Evolutionary conservation across 2,888 invertebrate species (phyloP).

Genomic region (Lasioglossum oenotherae): DNA sequence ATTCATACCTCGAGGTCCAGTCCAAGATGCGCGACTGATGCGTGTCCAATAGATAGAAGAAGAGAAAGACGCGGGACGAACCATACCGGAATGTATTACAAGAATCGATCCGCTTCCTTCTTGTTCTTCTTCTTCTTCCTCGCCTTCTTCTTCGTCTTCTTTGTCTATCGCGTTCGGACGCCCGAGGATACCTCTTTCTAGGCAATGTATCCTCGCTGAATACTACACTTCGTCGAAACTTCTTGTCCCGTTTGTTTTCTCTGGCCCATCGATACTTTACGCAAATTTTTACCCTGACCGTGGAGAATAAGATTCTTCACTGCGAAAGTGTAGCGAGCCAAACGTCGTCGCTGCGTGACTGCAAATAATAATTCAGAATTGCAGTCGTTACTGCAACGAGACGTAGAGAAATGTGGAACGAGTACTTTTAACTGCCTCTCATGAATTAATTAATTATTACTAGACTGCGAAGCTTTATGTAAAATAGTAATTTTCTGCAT

Average conservation of each 20-base stretch:
- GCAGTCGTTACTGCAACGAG: not conserved
- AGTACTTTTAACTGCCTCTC: not conserved
- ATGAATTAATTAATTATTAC: not conserved
- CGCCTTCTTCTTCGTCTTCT: not conserved
- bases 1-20: conserved; percentile 72
- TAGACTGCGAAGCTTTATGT: not conserved
- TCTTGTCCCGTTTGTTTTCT: conserved; percentile 52
- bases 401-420: not conserved
- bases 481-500: not conserved
- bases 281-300: conserved; percentile 59
- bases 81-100: conserved; percentile 69
- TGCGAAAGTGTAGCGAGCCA: not conserved
- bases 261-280: conserved; percentile 46
- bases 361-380: not conserved
- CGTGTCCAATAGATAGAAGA: conserved; percentile 73
- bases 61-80: conserved; percentile 61
- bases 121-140: conserved; percentile 37
- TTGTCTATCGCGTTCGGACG: conserved; percentile 21
- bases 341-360: not conserved
- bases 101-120: conserved; percentile 73
- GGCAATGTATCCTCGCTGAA: conserved; percentile 58
- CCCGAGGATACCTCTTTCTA: conserved; percentile 46
- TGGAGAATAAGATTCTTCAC: not conserved
- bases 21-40: conserved; percentile 81
- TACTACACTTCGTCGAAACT: conserved; percentile 56